Evolutionary conservation across 1,140 invertebrate species (phyloP), one percentile per base, ranked within the genome.

Genomic region (Zaprionus davidi): DNA sequence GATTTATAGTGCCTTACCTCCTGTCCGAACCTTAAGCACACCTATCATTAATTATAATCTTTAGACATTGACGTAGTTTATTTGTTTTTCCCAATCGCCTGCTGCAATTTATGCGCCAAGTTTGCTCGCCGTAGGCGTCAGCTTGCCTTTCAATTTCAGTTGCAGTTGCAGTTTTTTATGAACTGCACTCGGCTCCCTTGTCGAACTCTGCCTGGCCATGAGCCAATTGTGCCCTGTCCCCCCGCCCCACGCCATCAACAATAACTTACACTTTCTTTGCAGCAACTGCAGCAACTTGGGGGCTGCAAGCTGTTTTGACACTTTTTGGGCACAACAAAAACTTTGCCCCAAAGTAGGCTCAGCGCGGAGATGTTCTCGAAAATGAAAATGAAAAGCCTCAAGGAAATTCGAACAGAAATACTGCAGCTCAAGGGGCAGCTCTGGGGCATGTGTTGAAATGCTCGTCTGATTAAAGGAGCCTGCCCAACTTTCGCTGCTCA

Each of bases 1-100:
- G 85, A 90, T 90, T 90, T 90, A 90, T 90, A 80, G 68, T 74
- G 66, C 62, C 46, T 28, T 53, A 6, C 12, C 17, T 44, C 24
- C 66, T 7, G 36, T 24, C 28, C 55, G 44, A 41, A 17, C 22
- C 31, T 64, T 38, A 57, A 63, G 57, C 67, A 13, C 31, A 60
- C 28, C 22, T 28, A 85, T 90, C 85, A 88, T 88, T 88, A 88
- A 88, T 88, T 88, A 88, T 90, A 66, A 84, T 88, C 81, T 71
- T 55, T 58, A 56, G 62, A 44, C 74, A 65, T 49, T 68, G 66
- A 26, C 34, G 49, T 31, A 70, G 72, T 82, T 82, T 79, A 82
- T 87, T 88, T 83, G 84, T 71, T 78, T 81, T 66, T 11, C 41
- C 58, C 68, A 65, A 66, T 22, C 67, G 65, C 65, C 53, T 7